Conservation (phyloP, 1,140 invertebrate genomes). For the Dendrolimus kikuchii region DNA sequence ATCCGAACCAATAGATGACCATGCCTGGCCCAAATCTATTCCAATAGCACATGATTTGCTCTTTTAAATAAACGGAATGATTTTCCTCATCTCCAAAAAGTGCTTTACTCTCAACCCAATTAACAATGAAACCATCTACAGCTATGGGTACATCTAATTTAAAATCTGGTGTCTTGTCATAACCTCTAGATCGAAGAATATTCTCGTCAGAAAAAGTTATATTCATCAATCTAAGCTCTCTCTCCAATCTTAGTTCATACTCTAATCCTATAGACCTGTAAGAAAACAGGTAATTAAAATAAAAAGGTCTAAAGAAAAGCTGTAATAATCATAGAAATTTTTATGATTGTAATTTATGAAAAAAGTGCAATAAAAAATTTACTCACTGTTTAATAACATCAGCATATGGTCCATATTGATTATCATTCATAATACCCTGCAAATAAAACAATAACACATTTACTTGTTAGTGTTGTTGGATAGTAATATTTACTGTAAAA, state of each 20-base stretch:
- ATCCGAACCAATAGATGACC: constrained; percentile 98
- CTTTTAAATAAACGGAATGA: constrained; percentile 88
- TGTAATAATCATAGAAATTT: neutral
- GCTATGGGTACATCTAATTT: constrained; percentile 93
- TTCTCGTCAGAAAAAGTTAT: constrained; percentile 85
- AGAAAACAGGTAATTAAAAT: constrained; percentile 13
- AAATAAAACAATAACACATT: constrained; percentile 24
- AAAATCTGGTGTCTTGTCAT: constrained; percentile 96
- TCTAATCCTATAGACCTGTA: constrained; percentile 65
- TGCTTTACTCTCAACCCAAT: constrained; percentile 98
- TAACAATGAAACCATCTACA: constrained; percentile 88
- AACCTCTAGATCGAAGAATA: constrained; percentile 84
- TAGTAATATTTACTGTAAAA: constrained; percentile 44
- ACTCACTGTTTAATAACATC: constrained; percentile 80
- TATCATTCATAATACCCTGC: constrained; percentile 80
- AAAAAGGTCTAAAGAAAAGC: neutral
- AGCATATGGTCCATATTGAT: constrained; percentile 83
- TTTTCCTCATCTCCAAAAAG: constrained; percentile 89
- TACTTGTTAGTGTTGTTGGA: constrained; percentile 32
- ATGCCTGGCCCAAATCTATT: constrained; percentile 95
- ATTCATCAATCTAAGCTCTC: constrained; percentile 57
- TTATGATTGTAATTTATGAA: no score
- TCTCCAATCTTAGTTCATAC: constrained; percentile 64
- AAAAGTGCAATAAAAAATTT: neutral
- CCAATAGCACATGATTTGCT: constrained; percentile 93